Conservation (phyloP, 2,797 vertebrate genomes). For the Amblyopsis hoosieri region DNA sequence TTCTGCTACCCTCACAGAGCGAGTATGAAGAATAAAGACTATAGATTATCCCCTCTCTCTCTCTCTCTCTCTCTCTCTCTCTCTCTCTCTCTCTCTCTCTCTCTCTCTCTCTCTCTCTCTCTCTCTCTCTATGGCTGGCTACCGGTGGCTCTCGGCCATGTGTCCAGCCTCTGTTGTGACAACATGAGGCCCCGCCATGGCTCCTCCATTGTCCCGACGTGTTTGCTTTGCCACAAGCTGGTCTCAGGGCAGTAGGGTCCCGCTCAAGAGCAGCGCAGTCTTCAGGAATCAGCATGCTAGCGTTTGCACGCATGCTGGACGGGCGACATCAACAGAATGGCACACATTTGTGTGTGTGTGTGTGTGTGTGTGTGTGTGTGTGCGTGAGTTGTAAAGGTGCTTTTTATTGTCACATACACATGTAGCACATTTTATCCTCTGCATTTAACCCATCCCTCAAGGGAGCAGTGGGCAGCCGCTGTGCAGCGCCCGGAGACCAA, state of each 20-base stretch:
- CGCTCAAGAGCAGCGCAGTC: slow-evolving; percentile 46
- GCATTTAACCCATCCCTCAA: no score
- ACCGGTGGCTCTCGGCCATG: slow-evolving; percentile 69
- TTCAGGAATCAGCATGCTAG: not conserved
- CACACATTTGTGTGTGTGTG: slow-evolving; percentile 16
- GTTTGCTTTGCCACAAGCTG: slow-evolving; percentile 83
- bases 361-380: slow-evolving; percentile 21
- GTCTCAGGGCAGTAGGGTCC: slow-evolving; percentile 71
- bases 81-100: no score
- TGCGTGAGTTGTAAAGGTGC: slow-evolving; percentile 19
- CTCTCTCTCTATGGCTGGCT: not conserved
- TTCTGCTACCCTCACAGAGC: no score
- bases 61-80: no score
- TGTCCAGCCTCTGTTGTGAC: slow-evolving; percentile 77
- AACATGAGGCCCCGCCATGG: slow-evolving; percentile 70
- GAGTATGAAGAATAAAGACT: no score
- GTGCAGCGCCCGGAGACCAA: no score
- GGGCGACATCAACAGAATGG: slow-evolving; percentile 28
- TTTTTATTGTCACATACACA: no score
- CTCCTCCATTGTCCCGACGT: slow-evolving; percentile 74
- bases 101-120: no score
- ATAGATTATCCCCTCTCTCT: no score
- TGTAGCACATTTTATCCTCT: no score
- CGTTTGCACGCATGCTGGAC: not conserved
- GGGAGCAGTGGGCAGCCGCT: no score